Base-by-base conservation (phyloP, 2,888 invertebrate species). In the Corythucha ciliata region DNA sequence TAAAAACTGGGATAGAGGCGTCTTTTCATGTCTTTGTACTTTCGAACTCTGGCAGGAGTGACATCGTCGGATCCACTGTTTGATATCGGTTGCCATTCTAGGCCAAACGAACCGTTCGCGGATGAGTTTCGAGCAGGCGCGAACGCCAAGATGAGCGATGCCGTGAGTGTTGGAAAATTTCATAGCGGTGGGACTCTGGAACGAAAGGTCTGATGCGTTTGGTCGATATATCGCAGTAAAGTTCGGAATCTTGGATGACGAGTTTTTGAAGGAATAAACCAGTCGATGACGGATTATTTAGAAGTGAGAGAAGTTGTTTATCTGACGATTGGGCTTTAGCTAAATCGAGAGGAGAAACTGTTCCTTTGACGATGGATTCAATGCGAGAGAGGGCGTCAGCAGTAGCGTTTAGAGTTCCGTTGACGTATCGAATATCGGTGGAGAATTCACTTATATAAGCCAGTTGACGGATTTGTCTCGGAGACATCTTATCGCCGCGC, bases 21-120 rank as follows among this genome's bases (percentile, higher is more conserved):
- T 21, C 12, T 34, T 32, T n/a, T 46, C 46, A 24, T 46, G 46
- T 21, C 34, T 18, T 37, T 46, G 46, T 10, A 46, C 21, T 24
- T 46, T 46, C 7, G 34, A 63, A 80, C 74, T 74, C 18, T 46
- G 46, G 21, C 46, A 46, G 10, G 46, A 14, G n/a, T 21, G 41
- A 22, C 46, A 46, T 32, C 32, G 42, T n/a, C 42, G 48, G 2
- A 42, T 27, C 42, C 40, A 48, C 4, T 3, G 25, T 10, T 21
- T n/a, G 32, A 46, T 47, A 26, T 49, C 44, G 12, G 18, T 48
- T 12, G 12, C 8, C 40, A 49, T 49, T 6, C 24, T 10, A 10
- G 44, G 45, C 50, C 50, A 50, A 5, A 50, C 29, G 22, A 46
- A 50, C 4, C 44, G 41, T 20, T 27, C 32, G 16, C 22, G 4